Evolutionary conservation across 1,140 invertebrate species (phyloP).

Genomic region (Kradibia gibbosae): DNA sequence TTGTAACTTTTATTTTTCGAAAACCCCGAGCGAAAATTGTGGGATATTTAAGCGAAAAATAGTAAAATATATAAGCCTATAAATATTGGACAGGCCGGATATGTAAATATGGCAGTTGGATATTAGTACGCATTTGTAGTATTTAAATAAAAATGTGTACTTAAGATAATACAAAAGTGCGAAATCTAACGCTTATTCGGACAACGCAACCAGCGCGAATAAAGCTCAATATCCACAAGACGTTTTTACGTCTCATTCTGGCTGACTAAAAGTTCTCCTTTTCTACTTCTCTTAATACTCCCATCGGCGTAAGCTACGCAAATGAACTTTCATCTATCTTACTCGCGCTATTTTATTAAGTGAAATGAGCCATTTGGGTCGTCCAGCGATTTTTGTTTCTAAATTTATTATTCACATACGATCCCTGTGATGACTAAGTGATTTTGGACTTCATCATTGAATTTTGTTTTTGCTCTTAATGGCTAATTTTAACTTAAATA

Average conservation of each 20-base stretch:
- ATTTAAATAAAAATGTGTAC: not conserved
- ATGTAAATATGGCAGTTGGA: not conserved
- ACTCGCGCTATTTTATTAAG: constrained; percentile 30
- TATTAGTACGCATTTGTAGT: not conserved
- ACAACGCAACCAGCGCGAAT: constrained; percentile 44
- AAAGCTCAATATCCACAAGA: not conserved
- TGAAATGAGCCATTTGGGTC: constrained; percentile 42
- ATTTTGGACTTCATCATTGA: constrained; percentile 25
- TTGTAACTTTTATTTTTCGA: constrained; percentile 11
- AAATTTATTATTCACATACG: constrained; percentile 16
- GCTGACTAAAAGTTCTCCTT: not conserved
- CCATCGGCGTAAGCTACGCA: constrained; percentile 4
- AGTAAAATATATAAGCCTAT: constrained; percentile 30
- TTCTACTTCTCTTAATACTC: not conserved
- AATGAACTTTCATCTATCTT: constrained; percentile 13
- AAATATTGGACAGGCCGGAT: constrained; percentile 8
- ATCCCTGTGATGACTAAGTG: not conserved
- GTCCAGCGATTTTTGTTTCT: constrained; percentile 35
- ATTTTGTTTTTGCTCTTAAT: not conserved
- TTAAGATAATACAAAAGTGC: constrained; percentile 16
- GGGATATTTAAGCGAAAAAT: constrained; percentile 36
- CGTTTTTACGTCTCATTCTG: not conserved
- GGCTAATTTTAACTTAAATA: too few species aligned
- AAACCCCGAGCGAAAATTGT: constrained; percentile 43
- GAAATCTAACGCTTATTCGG: constrained; percentile 49